Base-by-base conservation (phyloP, 2,888 invertebrate genomes). In the Machimus rusticus region DNA sequence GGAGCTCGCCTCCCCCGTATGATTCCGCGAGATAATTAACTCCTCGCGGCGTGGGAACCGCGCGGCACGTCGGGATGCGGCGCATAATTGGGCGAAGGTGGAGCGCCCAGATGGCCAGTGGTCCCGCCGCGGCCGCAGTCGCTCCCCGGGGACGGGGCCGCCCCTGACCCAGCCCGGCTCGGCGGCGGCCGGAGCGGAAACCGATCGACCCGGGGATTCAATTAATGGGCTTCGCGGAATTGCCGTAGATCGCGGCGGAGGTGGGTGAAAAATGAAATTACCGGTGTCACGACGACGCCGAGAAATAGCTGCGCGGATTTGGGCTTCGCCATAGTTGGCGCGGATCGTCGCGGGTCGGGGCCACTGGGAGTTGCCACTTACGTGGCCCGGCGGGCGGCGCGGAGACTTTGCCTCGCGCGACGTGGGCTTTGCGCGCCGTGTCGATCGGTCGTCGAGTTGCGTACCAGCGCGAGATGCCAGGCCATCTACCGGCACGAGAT, bases 211-310 rank as follows among this genome's bases (percentile, higher is more conserved):
- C 23, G 43, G 12, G 12, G 81, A 51, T 39, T 46, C 51, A 79
- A 79, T 79, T 79, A 79, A 79, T 51, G 46, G 31, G 16, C 23
- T 51, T 79, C 79, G 14, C 31, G 28, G n/a, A 82, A 66, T 57
- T 57, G 82, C n/a, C 74, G 31, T 31, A 46, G 43, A 19, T 74
- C 34, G 46, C 34, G 74, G 74, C 16, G 85, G 74, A 85, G 85
- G 85, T 74, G 85, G 85, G 55, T 74, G 85, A 43, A 43, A 85
- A 74, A 74, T 74, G 43, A 51, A 85, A 85, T 85, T 85, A 51
- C 74, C 37, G 28, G 46, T 85, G 74, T 85, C 85, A 85, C 85
- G 85, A 85, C 85, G 55, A 85, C 39, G 39, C 14, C 46, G 28
- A 81, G 34, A 78, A 78, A 78, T 78, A 78, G 23, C 46, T 43